Base-by-base conservation (phyloP, 2,888 invertebrate genomes). In the Tachina fera region DNA sequence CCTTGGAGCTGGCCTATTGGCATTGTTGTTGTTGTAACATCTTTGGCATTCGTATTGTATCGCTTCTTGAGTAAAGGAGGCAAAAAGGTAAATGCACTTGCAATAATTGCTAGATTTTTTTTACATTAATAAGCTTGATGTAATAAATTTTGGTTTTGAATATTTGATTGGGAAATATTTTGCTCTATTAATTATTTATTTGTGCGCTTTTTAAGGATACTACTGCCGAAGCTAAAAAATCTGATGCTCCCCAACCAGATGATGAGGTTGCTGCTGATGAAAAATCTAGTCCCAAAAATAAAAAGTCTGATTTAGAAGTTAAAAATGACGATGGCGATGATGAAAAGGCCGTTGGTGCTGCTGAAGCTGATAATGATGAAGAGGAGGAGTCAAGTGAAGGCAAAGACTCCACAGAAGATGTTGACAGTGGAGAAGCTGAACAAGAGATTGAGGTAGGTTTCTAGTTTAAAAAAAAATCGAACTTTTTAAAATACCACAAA, bases 1-100 rank as follows among this genome's bases (percentile, higher is more conserved):
- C 98, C 98, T 45, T 97, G 97, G 96, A 94, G 98, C 90, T 98
- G 97, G 96, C 97, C 95, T 67, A 95, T 97, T 75, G 96, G 96
- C 93, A 94, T 97, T 90, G 93, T 98, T 88, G 95, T 95, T 82
- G 93, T 96, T 90, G 96, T 97, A 90, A 93, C 98, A 82, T 95
- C 98, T 68, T 94, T 98, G 90, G 96, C 97, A 75, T 93, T 97
- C 90, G 92, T 96, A 91, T 94, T 97, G 89, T 97, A 97, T 93
- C 95, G 96, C 87, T 87, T 87, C 81, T 81, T 86, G 67, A 98
- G 96, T 93, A 94, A 94, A 84, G 88, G 92, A 19, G 82, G 88
- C 80, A 95, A 95, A 93, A 94, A 84, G 72, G 84, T 84, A 87
- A 87, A 67, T 31, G 5, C n/a, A 39, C 31, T 51, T n/a, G 39